Evolutionary conservation across 92 coral and sea anemone genomes (phyloP), one percentile per base, ranked within the genome.

Genomic region (Paramuricea clavata): DNA sequence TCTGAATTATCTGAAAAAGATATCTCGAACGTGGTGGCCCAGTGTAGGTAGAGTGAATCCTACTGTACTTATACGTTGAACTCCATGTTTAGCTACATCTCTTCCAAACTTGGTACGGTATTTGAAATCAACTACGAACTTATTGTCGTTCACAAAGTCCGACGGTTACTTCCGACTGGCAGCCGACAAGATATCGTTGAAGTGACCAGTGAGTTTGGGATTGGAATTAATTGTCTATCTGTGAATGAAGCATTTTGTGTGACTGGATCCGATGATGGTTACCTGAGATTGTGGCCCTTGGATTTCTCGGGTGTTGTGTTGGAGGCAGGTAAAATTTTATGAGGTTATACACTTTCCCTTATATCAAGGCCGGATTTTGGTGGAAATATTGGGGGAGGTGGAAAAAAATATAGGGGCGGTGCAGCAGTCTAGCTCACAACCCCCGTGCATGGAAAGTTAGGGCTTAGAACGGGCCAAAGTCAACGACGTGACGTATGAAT

Each of bases 201-300:
- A 80, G 94, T 90, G 19, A 59, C 50, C 35, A 88, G 91, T 70
- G 92, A 91, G 94, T 93, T 88, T 78, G 96, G 93, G 27, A 90
- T 94, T 81, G 91, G 93, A 19, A 86, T 96, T 43, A 94, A 92
- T 72, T 92, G 93, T 42, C 61, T 96, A 62, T 92, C 88, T 69
- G 98, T 96, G 28, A 96, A 93, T 68, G 99, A 94, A 32, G 90
- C 98, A 28, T 96, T 91, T 82, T 96, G 99, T 91, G 98, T 85
- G 49, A 96, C 99, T 30, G 99, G 99, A 9, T 96, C 98, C 21
- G 94, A 91, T 82, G 99, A 96, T 91, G 99, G 99, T 0, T 94
- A 89, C 76, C 95, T 96, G 31, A 90, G 99, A 36, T 83, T 96
- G 26, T 96, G 99, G 99, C 91, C 98, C 6, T 47, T 91, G 69